Evolutionary conservation across 2,797 vertebrate species (phyloP).

Genomic region (Squalus acanthias): DNA sequence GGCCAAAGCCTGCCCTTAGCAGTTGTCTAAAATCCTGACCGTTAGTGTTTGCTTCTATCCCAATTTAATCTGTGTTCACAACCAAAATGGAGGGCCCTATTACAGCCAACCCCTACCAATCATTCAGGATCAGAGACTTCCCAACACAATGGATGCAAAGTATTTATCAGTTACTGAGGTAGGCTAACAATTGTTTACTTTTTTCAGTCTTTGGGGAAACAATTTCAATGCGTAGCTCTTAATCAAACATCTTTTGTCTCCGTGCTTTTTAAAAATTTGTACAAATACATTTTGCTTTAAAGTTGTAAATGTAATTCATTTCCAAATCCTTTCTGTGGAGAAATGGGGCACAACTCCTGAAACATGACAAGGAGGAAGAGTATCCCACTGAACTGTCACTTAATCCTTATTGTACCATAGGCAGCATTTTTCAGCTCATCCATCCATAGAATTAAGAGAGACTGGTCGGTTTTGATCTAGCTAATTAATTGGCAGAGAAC

Average conservation of each 20-base stretch:
- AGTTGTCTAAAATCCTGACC: neutral
- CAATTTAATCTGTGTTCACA: neutral
- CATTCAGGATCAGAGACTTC: neutral
- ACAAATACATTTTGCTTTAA: neutral
- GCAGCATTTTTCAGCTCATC: neutral
- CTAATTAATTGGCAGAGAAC: neutral
- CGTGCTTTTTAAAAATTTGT: neutral
- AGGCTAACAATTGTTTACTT: neutral
- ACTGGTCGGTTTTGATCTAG: neutral
- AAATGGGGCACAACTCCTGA: neutral
- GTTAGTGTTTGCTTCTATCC: neutral
- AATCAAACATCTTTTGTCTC: neutral
- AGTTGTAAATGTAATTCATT: neutral
- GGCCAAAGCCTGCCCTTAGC: neutral
- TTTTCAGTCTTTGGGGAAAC: neutral
- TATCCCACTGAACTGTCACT: neutral
- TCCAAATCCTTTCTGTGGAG: neutral
- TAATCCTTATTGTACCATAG: neutral
- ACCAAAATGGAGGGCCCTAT: neutral
- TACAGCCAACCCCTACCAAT: neutral
- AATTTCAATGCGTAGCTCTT: neutral
- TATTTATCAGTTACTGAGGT: neutral
- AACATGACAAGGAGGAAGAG: neutral
- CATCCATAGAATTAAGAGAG: neutral
- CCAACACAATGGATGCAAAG: neutral